A percentile compares a stretch with the other conserved stretches of the same genome.
These are phyloP conservation scores for Cebidichthys violaceus DNA, from an alignment of 2,113 vertebrate genomes.

Conservation along the genomic window DNA sequence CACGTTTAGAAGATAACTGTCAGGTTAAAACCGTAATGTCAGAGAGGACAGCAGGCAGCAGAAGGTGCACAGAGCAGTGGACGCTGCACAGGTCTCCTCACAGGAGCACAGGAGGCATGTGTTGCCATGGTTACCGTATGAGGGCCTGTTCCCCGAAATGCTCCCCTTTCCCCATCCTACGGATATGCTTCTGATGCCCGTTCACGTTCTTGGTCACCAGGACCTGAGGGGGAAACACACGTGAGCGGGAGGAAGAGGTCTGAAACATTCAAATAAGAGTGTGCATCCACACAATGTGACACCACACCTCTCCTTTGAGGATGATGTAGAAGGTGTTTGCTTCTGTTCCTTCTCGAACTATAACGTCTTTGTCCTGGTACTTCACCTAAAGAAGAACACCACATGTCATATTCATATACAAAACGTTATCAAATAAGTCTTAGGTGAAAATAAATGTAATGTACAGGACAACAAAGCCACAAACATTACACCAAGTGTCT, in stretches of 20 bases:
- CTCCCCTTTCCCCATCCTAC: slow-evolving; percentile 84
- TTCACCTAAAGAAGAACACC: slow-evolving; percentile 74
- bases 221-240: slow-evolving; percentile 74
- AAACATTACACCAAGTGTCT: neutral
- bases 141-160: slow-evolving; percentile 88
- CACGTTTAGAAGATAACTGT: neutral
- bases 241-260: neutral
- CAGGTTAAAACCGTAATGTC: slow-evolving; percentile 10
- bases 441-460: neutral
- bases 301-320: slow-evolving; percentile 85
- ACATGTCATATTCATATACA: neutral
- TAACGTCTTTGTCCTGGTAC: slow-evolving; percentile 82
- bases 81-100: slow-evolving; percentile 14
- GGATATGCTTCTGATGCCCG: slow-evolving; percentile 82
- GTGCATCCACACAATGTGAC: neutral
- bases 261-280: neutral
- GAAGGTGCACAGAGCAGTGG: neutral
- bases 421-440: neutral
- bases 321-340: slow-evolving; percentile 86
- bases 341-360: slow-evolving; percentile 85
- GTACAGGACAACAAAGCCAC: neutral
- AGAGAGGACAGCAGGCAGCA: slow-evolving; percentile 9
- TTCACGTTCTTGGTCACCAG: slow-evolving; percentile 82
- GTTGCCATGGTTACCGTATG: slow-evolving; percentile 83
- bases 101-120: too few relatives aligned